Conservation (phyloP, 2,888 invertebrate genomes). For the Dryocosmus kuriphilus region DNA sequence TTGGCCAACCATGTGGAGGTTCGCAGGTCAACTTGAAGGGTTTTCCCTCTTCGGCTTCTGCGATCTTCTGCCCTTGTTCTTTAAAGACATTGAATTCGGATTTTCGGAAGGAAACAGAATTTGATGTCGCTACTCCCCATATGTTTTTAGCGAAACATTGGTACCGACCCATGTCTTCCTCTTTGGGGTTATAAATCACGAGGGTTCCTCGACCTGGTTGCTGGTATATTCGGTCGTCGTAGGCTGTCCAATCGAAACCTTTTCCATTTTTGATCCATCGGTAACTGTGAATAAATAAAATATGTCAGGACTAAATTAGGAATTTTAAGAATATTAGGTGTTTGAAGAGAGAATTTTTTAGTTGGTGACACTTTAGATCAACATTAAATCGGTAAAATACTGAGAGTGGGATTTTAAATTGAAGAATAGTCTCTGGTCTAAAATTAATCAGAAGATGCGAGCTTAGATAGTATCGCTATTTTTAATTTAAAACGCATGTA, state of each 20-base stretch:
- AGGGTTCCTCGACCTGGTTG: constrained; percentile 96
- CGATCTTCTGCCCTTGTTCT: constrained; percentile 80
- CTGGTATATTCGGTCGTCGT: constrained; percentile 96
- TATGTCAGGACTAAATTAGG: background rate
- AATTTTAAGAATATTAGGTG: background rate
- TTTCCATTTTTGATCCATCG: constrained; percentile 98
- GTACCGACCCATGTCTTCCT: constrained; percentile 96
- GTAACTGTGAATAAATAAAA: constrained; percentile 80
- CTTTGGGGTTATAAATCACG: constrained; percentile 91
- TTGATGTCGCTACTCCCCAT: constrained; percentile 95
- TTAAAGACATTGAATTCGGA: constrained; percentile 94
- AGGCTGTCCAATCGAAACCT: constrained; percentile 95
- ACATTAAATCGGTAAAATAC: background rate
- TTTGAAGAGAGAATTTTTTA: background rate
- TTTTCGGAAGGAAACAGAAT: constrained; percentile 95
- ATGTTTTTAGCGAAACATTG: constrained; percentile 97
- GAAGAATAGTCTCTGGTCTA: background rate
- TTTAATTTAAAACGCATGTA: background rate
- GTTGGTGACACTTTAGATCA: background rate
- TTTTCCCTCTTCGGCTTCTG: constrained; percentile 90
- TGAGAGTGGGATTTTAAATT: background rate
- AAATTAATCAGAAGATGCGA: background rate
- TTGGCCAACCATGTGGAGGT: constrained; percentile 97
- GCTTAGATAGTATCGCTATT: background rate
- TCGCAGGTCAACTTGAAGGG: constrained; percentile 93